Base-by-base conservation (phyloP, 2,888 invertebrate species). In the Dynastes maya region DNA sequence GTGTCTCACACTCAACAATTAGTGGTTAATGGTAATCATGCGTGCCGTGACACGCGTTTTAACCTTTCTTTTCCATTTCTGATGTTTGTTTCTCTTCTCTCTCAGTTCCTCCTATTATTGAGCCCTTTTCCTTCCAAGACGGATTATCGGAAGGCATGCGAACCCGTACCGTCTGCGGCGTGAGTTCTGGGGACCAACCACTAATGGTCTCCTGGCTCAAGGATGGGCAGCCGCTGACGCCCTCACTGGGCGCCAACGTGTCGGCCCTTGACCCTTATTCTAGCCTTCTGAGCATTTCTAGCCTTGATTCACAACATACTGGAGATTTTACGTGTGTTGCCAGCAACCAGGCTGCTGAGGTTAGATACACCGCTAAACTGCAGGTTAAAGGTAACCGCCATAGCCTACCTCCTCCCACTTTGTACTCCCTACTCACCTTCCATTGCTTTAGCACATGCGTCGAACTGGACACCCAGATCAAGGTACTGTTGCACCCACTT, bases 71-170 rank as follows among this genome's bases (percentile, higher is more conserved):
- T 90, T 90, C 90, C 90, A 89, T 90, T 88, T 90, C 90, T 91
- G 90, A 90, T 90, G 90, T 90, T 90, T 90, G 90, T 91, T 90
- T 91, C 90, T 88, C 86, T 88, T 86, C 86, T 88, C 84, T 88
- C 87, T 87, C 93, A 95, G 95, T 95, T 92, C 95, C 95, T 90
- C 95, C 95, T 90, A 94, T 93, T 91, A 94, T 95, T 92, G 94
- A 94, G 92, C 94, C 95, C 90, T 95, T 95, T 92, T 92, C 92
- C 91, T 95, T 95, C 91, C 93, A 94, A 93, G 94, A 94, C 90
- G 94, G 94, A 89, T 92, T 95, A 88, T 93, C 94, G 88, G 94
- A 95, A 91, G 94, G 94, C 90, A 94, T 94, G 93, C 92, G 94
- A 89, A 95, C 95, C 84, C 92, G 94, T 89, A 93, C 94, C 88